Base-by-base conservation (phyloP, 2,113 vertebrate species). In the Stigmatopora argus region DNA sequence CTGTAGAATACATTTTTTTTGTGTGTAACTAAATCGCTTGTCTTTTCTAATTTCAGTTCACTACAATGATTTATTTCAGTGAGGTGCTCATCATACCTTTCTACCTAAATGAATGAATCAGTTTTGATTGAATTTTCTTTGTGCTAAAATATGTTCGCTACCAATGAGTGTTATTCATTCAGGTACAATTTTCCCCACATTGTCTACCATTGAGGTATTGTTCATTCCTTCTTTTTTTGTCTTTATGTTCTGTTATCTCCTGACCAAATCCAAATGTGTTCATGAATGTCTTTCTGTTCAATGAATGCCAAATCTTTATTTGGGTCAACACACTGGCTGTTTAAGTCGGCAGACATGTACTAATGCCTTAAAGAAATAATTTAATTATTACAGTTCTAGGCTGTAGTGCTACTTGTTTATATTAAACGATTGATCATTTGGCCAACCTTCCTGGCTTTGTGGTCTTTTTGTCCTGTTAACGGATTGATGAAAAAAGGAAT, bases 331-430 rank as follows among this genome's bases (percentile, higher is more conserved):
- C 47, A 63, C 21, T 41, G 38, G 67, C 52, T 66, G 56, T 80
- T 31, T 76, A 73, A 82, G 82, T 86, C 71, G 70, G 66, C 78
- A 73, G 76, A 81, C 71, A 71, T n/a, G 73, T 71, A 72, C 73
- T 80, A 80, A 65, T 85, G 81, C 87, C 83, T 85, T 78, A 83
- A 85, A 77, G 52, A 49, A 80, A 74, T 65, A 85, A 59, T 69
- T 72, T 65, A 66, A 71, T 79, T 64, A 73, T 77, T 77, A 75
- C 75, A 79, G 76, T 69, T 72, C 62, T 62, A 78, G 3, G 72
- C 82, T 89, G 82, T 88, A 79, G 53, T 75, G 65, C 82, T 75
- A 61, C 64, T 85, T 88, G 80, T 88, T 88, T 83, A 79, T 85
- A 89, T 87, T 89, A 89, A 90, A 90, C 68, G 46, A 64, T 78